Evolutionary conservation across 2,113 vertebrate genomes (phyloP).

Genomic region (Lagenorhynchus albirostris): DNA sequence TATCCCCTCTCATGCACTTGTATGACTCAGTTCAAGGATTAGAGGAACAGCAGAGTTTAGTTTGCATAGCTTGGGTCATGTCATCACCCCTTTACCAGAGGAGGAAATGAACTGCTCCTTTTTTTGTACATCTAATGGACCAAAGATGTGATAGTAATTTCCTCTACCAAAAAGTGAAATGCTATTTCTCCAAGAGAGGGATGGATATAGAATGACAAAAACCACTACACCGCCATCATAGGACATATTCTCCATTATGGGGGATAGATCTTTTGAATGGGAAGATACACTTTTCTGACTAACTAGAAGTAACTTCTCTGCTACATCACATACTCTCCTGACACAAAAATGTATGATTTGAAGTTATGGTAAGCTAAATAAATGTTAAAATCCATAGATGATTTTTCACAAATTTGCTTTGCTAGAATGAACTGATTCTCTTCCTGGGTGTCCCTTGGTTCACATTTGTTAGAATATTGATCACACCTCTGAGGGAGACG

Average conservation of each 20-base stretch:
- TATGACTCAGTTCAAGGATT: not conserved
- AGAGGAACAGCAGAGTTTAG: not conserved
- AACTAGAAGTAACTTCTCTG: not conserved
- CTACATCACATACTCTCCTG: not conserved
- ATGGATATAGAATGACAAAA: not conserved
- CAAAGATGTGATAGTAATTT: not conserved
- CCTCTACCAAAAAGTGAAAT: not conserved
- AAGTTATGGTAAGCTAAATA: not conserved
- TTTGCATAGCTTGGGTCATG: not conserved
- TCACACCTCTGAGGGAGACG: not conserved
- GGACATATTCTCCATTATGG: not conserved
- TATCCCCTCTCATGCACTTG: not conserved
- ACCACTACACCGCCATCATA: not conserved
- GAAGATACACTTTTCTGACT: not conserved
- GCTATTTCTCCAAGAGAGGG: not conserved
- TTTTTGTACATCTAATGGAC: not conserved
- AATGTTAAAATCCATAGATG: not conserved
- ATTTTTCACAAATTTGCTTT: not conserved
- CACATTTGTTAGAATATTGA: not conserved
- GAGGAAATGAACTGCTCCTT: not conserved
- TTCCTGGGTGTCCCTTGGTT: not conserved
- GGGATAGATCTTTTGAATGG: not conserved
- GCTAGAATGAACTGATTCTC: not conserved
- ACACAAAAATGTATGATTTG: not conserved
- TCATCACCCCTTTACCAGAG: not conserved